These are phyloP conservation scores for Andrena dorsata DNA, from an alignment of 2,888 invertebrate species.

Conservation along the genomic window DNA sequence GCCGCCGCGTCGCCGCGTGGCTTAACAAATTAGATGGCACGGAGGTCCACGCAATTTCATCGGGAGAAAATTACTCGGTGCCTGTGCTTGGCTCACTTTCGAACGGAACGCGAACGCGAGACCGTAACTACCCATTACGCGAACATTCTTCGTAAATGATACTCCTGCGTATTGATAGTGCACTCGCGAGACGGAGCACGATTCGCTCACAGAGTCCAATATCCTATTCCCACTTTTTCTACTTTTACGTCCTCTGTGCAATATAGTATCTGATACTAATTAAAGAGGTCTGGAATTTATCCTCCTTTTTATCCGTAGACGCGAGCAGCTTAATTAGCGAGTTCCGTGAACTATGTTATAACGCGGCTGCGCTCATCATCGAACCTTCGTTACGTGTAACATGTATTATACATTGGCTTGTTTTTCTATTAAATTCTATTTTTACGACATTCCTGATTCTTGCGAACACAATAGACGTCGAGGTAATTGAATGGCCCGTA, in stretches of 20 bases:
- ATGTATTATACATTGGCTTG: neutral
- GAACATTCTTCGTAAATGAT: neutral
- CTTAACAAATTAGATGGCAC: conserved; percentile 1
- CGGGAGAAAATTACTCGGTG: conserved; percentile 5
- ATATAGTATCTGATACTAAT: conserved; percentile 3
- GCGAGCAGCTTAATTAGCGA: conserved; percentile 8
- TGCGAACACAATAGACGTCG: neutral
- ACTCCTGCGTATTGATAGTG: neutral
- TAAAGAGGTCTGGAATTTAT: neutral
- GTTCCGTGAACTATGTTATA: neutral
- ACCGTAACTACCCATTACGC: neutral
- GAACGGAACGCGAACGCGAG: conserved; percentile 1
- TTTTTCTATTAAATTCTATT: neutral
- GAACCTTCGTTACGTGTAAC: neutral
- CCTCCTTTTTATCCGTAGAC: neutral
- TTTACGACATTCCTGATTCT: neutral
- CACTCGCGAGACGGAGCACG: neutral
- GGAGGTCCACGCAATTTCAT: neutral
- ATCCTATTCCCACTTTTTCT: neutral
- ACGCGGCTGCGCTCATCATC: neutral
- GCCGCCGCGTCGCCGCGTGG: neutral
- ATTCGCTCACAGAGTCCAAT: neutral
- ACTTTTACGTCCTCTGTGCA: neutral
- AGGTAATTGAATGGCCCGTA: neutral
- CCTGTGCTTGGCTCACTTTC: neutral